Conservation (phyloP, 2,113 vertebrate species). For the Heliornis fulica region DNA sequence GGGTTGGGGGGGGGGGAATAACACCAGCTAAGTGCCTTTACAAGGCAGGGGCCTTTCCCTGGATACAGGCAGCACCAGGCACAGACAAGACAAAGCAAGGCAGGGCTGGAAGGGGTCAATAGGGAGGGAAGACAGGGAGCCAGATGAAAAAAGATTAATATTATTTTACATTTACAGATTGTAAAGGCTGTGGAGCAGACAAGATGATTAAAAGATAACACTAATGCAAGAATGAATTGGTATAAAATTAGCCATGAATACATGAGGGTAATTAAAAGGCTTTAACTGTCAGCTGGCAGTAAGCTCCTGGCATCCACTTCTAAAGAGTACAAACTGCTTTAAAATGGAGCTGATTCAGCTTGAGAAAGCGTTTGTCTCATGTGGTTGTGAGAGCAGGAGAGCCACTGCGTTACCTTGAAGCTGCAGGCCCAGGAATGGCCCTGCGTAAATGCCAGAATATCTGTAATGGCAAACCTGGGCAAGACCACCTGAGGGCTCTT, state of each 20-base stretch:
- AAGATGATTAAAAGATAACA: not conserved
- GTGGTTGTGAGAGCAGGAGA: not conserved
- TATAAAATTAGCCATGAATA: not conserved
- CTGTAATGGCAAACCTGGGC: not conserved
- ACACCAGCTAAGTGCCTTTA: not conserved
- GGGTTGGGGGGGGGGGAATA: not conserved
- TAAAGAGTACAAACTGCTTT: not conserved
- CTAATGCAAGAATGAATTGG: not conserved
- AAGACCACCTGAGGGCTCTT: not conserved
- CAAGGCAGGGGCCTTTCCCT: not conserved
- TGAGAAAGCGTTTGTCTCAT: not conserved
- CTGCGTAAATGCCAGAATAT: not conserved
- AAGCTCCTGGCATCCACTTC: not conserved
- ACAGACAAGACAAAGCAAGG: not conserved
- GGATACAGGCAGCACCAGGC: not conserved
- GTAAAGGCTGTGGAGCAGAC: not conserved
- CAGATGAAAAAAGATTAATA: not conserved
- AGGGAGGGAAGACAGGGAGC: not conserved
- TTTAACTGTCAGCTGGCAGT: not conserved
- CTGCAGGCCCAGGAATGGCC: not conserved
- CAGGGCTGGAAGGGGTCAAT: not conserved
- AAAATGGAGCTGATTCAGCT: not conserved
- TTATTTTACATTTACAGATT: not conserved
- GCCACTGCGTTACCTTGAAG: not conserved
- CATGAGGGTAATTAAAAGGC: not conserved